These are phyloP conservation scores for Champsocephalus gunnari DNA, from an alignment of 2,797 vertebrate genomes.

Conservation along the genomic window DNA sequence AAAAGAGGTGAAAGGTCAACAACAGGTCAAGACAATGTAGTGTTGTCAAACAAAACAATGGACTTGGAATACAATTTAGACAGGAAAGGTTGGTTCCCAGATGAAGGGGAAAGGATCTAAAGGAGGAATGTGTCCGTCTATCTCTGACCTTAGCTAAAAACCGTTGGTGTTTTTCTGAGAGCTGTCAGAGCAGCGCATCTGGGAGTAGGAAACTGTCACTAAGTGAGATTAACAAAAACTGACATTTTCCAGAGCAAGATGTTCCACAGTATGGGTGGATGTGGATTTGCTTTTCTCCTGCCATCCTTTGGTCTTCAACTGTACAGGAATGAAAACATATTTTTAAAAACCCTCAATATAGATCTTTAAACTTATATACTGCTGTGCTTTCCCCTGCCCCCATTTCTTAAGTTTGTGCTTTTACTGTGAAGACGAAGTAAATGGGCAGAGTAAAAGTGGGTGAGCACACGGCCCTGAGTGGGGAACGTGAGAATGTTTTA, in stretches of 20 bases:
- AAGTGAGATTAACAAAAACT: conserved; percentile 31
- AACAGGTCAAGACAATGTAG: conserved; percentile 39
- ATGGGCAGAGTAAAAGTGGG: conserved; percentile 46
- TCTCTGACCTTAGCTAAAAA: conserved; percentile 50
- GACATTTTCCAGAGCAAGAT: conserved; percentile 55
- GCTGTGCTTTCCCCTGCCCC: conserved; percentile 37
- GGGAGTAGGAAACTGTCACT: conserved; percentile 64
- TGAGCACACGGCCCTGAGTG: conserved; percentile 51
- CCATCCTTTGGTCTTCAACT: conserved; percentile 56
- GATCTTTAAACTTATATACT: conserved; percentile 58
- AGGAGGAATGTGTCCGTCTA: conserved; percentile 33
- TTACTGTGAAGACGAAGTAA: conserved; percentile 53
- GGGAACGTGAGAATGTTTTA: conserved; percentile 37
- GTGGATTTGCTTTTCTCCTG: conserved; percentile 46
- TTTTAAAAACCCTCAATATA: conserved; percentile 52
- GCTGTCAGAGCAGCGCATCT: conserved; percentile 58
- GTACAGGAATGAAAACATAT: conserved; percentile 42
- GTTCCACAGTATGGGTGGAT: conserved; percentile 47
- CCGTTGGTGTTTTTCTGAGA: conserved; percentile 48
- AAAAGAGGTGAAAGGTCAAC: conserved; percentile 60
- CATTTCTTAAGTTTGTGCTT: conserved; percentile 51
- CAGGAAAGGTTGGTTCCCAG: conserved; percentile 32
- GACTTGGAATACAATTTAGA: conserved; percentile 21
- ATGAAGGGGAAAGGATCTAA: conserved; percentile 14
- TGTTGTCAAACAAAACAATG: conserved; percentile 51